phyloP scores from a whole-genome alignment of 2,888 invertebrate genomes.

The Tetragonula carbonaria region DNA sequence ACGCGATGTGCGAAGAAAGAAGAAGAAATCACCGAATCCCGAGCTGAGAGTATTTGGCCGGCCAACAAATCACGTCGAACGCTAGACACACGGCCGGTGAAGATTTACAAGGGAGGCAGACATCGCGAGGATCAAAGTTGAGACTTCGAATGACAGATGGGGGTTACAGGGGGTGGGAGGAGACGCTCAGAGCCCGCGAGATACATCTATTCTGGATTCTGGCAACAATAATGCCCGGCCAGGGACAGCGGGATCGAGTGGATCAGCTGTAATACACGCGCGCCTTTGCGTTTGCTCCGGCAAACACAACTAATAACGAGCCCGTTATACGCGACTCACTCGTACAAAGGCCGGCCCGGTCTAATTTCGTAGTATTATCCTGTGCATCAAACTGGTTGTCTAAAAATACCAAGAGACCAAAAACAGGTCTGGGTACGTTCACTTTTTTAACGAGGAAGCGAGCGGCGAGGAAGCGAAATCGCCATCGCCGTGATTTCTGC shows the following conservation, averaged over 20 bases:
- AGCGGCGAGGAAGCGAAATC: too few species aligned
- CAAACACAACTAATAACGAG: conserved; percentile 70
- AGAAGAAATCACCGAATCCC: not conserved
- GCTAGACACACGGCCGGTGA: not conserved
- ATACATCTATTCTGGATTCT: conserved; percentile 72
- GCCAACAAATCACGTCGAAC: conserved; percentile 41
- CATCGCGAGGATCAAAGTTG: conserved; percentile 56
- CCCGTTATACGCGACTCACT: not conserved
- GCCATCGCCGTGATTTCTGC: too few species aligned
- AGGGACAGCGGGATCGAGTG: conserved; percentile 65
- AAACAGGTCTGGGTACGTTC: conserved; percentile 42
- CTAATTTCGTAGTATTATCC: conserved; percentile 71
- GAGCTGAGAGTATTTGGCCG: not conserved
- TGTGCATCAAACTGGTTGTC: conserved; percentile 41
- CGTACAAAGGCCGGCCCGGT: conserved; percentile 69
- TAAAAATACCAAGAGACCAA: conserved; percentile 59
- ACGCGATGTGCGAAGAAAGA: not conserved
- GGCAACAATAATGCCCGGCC: conserved; percentile 73
- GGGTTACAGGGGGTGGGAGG: conserved; percentile 45
- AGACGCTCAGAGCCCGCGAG: conserved; percentile 33
- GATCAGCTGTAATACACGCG: conserved; percentile 56
- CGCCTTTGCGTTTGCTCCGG: conserved; percentile 26
- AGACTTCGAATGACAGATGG: conserved; percentile 54
- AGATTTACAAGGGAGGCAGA: conserved; percentile 29
- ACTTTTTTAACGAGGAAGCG: conserved; percentile 34